These are phyloP conservation scores for Phrynosoma platyrhinos DNA, from an alignment of 2,113 vertebrate species.

Conservation along the genomic window DNA sequence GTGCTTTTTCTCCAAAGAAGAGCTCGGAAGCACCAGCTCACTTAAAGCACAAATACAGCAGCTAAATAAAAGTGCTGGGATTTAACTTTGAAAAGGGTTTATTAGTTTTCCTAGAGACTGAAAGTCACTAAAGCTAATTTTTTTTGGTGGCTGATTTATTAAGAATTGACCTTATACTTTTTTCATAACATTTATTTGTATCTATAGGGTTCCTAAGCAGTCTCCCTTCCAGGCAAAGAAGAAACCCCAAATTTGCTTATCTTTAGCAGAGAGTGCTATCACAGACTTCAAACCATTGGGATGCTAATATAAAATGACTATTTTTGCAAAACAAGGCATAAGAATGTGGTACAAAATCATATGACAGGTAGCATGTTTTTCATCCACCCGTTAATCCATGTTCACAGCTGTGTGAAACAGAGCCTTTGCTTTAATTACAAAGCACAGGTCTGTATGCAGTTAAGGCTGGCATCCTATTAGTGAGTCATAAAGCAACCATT, in stretches of 20 bases:
- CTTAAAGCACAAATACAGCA: background rate
- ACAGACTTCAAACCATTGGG: background rate
- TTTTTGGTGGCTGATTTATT: background rate
- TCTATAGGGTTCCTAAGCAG: background rate
- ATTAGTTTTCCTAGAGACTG: background rate
- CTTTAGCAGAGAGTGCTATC: background rate
- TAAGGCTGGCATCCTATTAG: background rate
- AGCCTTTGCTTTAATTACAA: background rate
- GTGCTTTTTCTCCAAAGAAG: slow-evolving; percentile 11
- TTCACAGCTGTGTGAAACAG: background rate
- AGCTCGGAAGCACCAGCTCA: background rate
- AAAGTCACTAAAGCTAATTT: background rate
- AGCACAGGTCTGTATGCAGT: background rate
- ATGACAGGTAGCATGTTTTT: background rate
- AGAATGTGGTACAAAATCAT: background rate
- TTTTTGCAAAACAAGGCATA: background rate
- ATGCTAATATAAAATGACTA: background rate
- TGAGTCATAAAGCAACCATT: background rate
- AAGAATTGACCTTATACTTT: background rate
- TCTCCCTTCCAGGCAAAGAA: background rate
- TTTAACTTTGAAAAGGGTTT: background rate
- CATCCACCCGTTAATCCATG: background rate
- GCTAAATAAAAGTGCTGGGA: background rate
- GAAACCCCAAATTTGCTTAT: background rate
- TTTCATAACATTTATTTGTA: too few species aligned